Base-by-base conservation (phyloP, 2,113 vertebrate genomes). In the Tetrao urogallus region DNA sequence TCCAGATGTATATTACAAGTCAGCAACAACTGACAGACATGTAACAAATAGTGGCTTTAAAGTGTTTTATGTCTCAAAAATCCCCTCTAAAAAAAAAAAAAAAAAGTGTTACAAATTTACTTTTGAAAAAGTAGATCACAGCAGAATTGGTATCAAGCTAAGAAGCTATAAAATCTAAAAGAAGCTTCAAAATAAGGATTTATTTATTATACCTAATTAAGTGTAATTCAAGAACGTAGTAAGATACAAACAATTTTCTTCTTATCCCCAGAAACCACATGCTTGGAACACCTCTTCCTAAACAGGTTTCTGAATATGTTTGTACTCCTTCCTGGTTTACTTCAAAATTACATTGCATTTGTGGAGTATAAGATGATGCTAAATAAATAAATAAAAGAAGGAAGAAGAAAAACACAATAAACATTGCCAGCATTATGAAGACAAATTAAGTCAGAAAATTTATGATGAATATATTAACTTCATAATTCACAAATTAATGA, bases 381-480 rank as follows among this genome's bases (percentile, higher is more conserved):
- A 98, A 97, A 95, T 75, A 96, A 96, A 95, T 95, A 56, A 82
- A 96, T 97, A 97, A 95, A 80, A 96, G 95, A 97, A 94, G 42
- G 95, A 79, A 95, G 91, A 52, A 15, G 25, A 52, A 97, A 93
- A 97, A 94, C 56, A 92, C 81, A 82, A 71, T 16, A 94, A 82
- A 93, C 94, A 83, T 80, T 83, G 65, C 90, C 67, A 89, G 67
- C 63, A 70, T 96, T 97, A 96, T 95, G 97, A 95, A 97, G 94
- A 97, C 94, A 97, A 97, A 97, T 97, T 98, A 98, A 97, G 88
- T 78, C 90, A 96, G 94, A 96, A 96, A 97, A 98, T 97, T 96
- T 97, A 97, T 95, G 94, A 97, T 95, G 95, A 96, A 94, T 97
- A 96, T 97, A 98, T 98, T 98, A 98, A 97, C 96, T 98, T 97